Base-by-base conservation (phyloP, 2,113 vertebrate genomes). In the Xyliphius kryptos region DNA sequence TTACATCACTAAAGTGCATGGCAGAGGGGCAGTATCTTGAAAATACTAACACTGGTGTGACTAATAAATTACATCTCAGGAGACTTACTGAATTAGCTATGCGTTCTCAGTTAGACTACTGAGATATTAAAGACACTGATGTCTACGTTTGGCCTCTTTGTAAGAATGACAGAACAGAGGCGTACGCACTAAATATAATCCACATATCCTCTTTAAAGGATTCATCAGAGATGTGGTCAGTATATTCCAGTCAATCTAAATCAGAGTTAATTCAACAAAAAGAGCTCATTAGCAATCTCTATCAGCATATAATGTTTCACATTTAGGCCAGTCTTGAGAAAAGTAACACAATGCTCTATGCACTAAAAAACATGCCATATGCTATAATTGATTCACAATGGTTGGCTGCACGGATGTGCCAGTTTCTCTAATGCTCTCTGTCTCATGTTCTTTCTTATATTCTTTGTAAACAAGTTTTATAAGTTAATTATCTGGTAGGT, bases 161-260 rank as follows among this genome's bases (percentile, higher is more conserved):
- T 63, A 62, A 81, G 78, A 81, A 67, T 72, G 59, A 52, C 50
- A 50, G 75, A 79, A 77, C 75, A 71, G 69, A 76, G 76, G 76
- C 77, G 74, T n/a, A 76, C 73, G 86, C 82, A 78, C 82, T 79
- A 79, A 77, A 77, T 77, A 74, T 88, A 85, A 89, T 89, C 80
- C 80, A 85, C n/a, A n/a, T n/a, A n/a, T n/a, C n/a, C n/a, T n/a
- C n/a, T n/a, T n/a, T n/a, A n/a, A n/a, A n/a, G 61, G n/a, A 17
- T 56, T 68, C 55, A 72, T 72, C 66, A 72, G 61, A 61, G 61
- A 63, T 60, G 37, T 64, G 60, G 60, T 64, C 54, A n/a, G n/a
- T n/a, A n/a, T n/a, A n/a, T n/a, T n/a, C n/a, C n/a, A n/a, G n/a
- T n/a, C n/a, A n/a, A n/a, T n/a, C n/a, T n/a, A n/a, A 44, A 72